Base-by-base conservation (phyloP, 2,797 vertebrate species). In the Dendrocincla fuliginosa region DNA sequence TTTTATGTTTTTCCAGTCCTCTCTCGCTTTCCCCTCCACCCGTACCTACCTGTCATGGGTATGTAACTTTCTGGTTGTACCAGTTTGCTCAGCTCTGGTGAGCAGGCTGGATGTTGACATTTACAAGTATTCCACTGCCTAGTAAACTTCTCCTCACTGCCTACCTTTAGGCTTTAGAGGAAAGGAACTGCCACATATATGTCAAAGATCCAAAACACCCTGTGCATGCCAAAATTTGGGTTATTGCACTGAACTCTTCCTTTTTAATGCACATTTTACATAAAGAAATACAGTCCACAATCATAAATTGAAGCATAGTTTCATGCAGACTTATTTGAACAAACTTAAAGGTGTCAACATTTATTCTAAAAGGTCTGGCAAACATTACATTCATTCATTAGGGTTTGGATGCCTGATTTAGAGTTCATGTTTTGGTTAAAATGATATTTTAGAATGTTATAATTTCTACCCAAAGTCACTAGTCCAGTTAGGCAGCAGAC, bases 51-150 rank as follows among this genome's bases (percentile, higher is more conserved):
- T 67, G 56, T 64, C 56, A 11, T 2, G 39, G 20, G 52, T 80
- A 83, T 28, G 84, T 77, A 79, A 84, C 35, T 95, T 95, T 81
- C 92, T 91, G 87, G 93, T 93, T 65, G 75, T 89, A 95, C 94
- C 90, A 93, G 89, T 96, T 96, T 8, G 16, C 69, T 89, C 52
- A 67, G 77, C 75, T 57, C 65, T 74, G 82, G 71, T 1, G 18
- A 90, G 73, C 82, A 52, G 64, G 61, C 42, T 76, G 75, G 71
- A 4, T 39, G 78, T 69, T 94, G 86, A 87, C 84, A 71, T 89
- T 82, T 92, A 73, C 64, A 81, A 73, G 35, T 85, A 81, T 85
- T 83, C 71, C 2, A 3, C 78, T 89, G 79, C 65, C 65, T 85
- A 56, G 55, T 74, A 91, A 93, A 90, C 60, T 57, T 85, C 85